These are phyloP conservation scores for Siniperca obscura DNA, from an alignment of 2,797 vertebrate species.

Conservation along the genomic window DNA sequence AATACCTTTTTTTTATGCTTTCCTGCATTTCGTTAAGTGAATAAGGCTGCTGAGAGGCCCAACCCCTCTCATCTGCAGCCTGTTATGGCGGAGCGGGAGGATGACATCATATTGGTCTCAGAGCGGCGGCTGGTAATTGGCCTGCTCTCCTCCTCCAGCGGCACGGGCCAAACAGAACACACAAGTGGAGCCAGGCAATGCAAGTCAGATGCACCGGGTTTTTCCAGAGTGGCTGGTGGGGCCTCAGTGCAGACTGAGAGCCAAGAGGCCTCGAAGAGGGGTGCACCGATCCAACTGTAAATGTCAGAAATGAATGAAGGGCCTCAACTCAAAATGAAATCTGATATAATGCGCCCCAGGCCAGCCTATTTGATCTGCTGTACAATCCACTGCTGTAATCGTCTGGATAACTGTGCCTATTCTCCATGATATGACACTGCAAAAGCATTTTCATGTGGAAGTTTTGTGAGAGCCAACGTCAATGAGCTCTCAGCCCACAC, in stretches of 20 bases:
- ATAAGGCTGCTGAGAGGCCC: slow-evolving; percentile 74
- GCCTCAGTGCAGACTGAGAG: slow-evolving; percentile 77
- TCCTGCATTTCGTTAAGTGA: slow-evolving; percentile 73
- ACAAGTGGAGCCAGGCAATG: slow-evolving; percentile 87
- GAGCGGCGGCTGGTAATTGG: slow-evolving; percentile 85
- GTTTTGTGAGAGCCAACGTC: slow-evolving; percentile 66
- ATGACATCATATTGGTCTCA: slow-evolving; percentile 87
- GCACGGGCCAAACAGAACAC: slow-evolving; percentile 86
- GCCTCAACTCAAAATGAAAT: slow-evolving; percentile 85
- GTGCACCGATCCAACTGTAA: slow-evolving; percentile 82
- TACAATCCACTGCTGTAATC: slow-evolving; percentile 74
- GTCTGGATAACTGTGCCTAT: slow-evolving; percentile 73
- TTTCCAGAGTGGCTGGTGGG: slow-evolving; percentile 86
- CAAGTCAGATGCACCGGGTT: slow-evolving; percentile 85
- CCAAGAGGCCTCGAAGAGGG: slow-evolving; percentile 83
- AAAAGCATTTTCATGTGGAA: slow-evolving; percentile 75
- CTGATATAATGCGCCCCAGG: slow-evolving; percentile 79
- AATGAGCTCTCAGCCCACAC: slow-evolving; percentile 75
- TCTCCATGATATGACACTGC: slow-evolving; percentile 77
- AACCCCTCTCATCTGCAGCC: slow-evolving; percentile 84
- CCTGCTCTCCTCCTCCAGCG: slow-evolving; percentile 80
- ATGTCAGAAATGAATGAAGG: slow-evolving; percentile 89
- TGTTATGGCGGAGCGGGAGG: slow-evolving; percentile 80
- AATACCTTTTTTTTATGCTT: slow-evolving; percentile 58
- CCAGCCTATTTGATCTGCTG: slow-evolving; percentile 80